Evolutionary conservation across 2,113 vertebrate genomes (phyloP), one percentile per base, ranked within the genome.

Genomic region (Girardinichthys multiradiatus): DNA sequence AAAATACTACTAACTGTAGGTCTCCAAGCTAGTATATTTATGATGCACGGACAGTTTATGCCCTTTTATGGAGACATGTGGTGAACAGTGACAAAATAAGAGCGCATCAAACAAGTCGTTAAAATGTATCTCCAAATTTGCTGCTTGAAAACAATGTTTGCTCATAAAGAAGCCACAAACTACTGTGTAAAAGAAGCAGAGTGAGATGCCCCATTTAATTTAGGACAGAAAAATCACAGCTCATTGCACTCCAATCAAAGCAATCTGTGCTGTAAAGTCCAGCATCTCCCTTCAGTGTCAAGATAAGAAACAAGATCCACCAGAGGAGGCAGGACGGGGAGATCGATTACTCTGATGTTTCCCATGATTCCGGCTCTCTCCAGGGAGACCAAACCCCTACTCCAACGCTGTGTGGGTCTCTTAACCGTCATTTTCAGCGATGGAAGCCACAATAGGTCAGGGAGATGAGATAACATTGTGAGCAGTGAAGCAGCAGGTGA

Each of bases 381-480:
- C 14, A 33, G 93, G 89, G 92, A 93, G 70, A 64, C 45, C 0
- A 13, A 71, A 84, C 68, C 84, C 69, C 85, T 65, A 79, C 81
- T 63, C 12, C 39, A 62, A 81, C 81, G 12, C 90, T 72, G 85
- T 67, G 69, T 89, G 83, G 90, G 87, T 91, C 92, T 92, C 90
- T 83, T 79, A 62, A 88, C 89, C 88, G 84, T 92, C 93, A 93
- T 94, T 94, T 93, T 90, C 86, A 80, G 39, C 87, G 68, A 82
- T 79, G 90, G 89, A 89, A 83, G 77, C 74, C 85, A 92, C 90
- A 94, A 93, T 94, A 89, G 92, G 87, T 91, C 91, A 88, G 85
- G 68, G 88, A 94, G 92, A 94, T 94, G 93, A 94, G 93, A 95
- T 95, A 94, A 93, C 92, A 94, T 90, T 91, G 90, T 93, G 85